Percentiles rank a stretch among this genome's conserved stretches.
Conservation (phyloP, 1,140 invertebrate species). For the Dendroctonus ponderosae region DNA sequence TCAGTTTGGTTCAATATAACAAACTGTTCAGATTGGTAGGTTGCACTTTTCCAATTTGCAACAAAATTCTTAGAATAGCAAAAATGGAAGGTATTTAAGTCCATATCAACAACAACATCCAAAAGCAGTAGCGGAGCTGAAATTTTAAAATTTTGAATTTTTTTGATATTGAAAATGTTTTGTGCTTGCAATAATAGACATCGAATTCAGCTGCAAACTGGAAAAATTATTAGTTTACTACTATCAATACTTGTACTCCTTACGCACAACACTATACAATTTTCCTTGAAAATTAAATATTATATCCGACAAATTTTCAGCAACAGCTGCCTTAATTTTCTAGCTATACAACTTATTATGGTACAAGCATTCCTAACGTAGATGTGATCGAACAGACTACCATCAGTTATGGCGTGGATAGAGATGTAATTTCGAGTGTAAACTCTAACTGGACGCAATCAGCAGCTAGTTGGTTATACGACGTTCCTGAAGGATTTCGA, state of each 20-base stretch:
- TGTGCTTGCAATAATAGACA: too few relatives aligned
- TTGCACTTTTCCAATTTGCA: too few relatives aligned
- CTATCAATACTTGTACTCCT: background rate
- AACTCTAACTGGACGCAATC: slow-evolving; percentile 1
- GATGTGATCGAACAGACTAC: background rate
- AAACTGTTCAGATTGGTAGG: too few relatives aligned
- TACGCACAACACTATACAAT: background rate
- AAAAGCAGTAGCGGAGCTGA: too few relatives aligned
- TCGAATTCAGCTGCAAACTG: too few relatives aligned
- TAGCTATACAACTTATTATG: slow-evolving; percentile 20
- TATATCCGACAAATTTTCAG: background rate
- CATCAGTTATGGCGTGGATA: slow-evolving; percentile 6
- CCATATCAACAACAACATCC: too few relatives aligned
- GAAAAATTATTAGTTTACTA: too few relatives aligned
- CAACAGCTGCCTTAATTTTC: slow-evolving; percentile 2
- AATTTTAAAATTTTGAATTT: too few relatives aligned
- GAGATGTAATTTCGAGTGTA: background rate
- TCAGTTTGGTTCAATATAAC: too few relatives aligned
- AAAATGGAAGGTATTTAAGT: too few relatives aligned
- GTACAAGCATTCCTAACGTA: slow-evolving; percentile 1
- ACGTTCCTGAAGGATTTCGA: slow-evolving; percentile 56
- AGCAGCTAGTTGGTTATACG: slow-evolving; percentile 34
- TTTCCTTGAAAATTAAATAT: background rate
- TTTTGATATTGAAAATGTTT: too few relatives aligned
- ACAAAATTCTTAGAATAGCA: too few relatives aligned